Conservation (phyloP, 2,888 invertebrate species). For the Plagodis pulveraria region DNA sequence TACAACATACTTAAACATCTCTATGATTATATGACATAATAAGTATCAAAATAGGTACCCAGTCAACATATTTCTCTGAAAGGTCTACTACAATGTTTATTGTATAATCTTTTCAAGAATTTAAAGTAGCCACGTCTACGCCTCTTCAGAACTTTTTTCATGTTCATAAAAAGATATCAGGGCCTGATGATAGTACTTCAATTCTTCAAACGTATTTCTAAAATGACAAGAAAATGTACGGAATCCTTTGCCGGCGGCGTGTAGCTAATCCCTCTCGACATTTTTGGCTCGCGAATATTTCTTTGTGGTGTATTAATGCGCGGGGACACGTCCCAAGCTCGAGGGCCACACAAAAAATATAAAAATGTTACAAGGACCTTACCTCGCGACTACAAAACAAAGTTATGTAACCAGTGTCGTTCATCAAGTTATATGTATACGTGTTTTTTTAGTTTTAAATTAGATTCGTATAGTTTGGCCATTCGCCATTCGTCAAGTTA, state of each 20-base stretch:
- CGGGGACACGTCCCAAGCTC: constrained; percentile 20
- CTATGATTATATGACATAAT: too few species aligned
- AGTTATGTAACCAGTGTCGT: constrained; percentile 8
- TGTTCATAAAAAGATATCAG: neutral
- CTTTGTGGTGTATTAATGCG: constrained; percentile 33
- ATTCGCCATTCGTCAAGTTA: too few species aligned
- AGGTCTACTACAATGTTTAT: too few species aligned
- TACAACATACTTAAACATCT: too few species aligned
- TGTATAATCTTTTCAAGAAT: too few species aligned
- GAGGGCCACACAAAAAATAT: constrained; percentile 26
- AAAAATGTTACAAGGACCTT: constrained; percentile 19
- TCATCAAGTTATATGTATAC: neutral
- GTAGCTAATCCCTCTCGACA: constrained; percentile 36
- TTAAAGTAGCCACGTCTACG: neutral
- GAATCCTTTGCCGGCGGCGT: constrained; percentile 17
- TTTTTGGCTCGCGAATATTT: constrained; percentile 27
- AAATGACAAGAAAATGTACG: constrained; percentile 24
- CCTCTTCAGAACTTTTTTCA: neutral
- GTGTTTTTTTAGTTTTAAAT: too few species aligned
- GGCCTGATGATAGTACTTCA: constrained; percentile 3
- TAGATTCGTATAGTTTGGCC: too few species aligned
- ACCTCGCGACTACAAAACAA: constrained; percentile 4
- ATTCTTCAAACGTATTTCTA: constrained; percentile 13
- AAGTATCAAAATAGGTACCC: too few species aligned
- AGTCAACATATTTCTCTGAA: too few species aligned